Conservation (phyloP, 2,797 vertebrate genomes). For the Tapera naevia region DNA sequence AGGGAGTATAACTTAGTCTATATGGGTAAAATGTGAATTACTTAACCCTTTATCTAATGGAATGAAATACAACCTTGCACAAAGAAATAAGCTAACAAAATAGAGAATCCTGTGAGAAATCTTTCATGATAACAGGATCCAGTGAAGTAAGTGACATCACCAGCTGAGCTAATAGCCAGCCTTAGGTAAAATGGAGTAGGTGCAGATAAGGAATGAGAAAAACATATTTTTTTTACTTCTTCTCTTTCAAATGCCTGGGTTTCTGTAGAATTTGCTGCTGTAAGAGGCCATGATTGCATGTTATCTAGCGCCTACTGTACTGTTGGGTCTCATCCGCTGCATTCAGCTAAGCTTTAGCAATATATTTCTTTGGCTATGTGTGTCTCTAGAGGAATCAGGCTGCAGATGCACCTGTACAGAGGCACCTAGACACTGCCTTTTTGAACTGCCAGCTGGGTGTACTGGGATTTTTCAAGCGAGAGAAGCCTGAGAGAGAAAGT, state of each 20-base stretch:
- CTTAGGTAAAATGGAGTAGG: constrained; percentile 49
- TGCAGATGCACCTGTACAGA: constrained; percentile 10
- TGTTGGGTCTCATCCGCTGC: neutral
- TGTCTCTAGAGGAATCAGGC: neutral
- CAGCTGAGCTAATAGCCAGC: constrained; percentile 62
- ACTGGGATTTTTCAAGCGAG: neutral
- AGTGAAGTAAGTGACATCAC: constrained; percentile 62
- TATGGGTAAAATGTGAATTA: constrained; percentile 37
- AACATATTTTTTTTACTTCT: neutral
- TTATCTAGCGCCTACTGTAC: neutral
- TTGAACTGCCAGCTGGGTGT: constrained; percentile 40
- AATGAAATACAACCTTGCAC: constrained; percentile 25
- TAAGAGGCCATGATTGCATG: neutral
- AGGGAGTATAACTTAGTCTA: constrained; percentile 62
- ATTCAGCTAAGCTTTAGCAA: neutral
- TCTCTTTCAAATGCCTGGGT: neutral
- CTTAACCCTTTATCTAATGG: constrained; percentile 63
- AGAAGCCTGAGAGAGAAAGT: neutral
- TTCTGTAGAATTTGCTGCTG: constrained; percentile 32
- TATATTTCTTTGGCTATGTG: neutral
- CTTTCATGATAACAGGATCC: constrained; percentile 48
- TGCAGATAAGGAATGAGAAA: constrained; percentile 46
- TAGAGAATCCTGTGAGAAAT: constrained; percentile 39
- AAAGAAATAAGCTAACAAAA: neutral
- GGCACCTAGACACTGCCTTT: neutral